Evolutionary conservation across 2,888 invertebrate species (phyloP), one percentile per base, ranked within the genome.

Genomic region (Amphipoea lucens): DNA sequence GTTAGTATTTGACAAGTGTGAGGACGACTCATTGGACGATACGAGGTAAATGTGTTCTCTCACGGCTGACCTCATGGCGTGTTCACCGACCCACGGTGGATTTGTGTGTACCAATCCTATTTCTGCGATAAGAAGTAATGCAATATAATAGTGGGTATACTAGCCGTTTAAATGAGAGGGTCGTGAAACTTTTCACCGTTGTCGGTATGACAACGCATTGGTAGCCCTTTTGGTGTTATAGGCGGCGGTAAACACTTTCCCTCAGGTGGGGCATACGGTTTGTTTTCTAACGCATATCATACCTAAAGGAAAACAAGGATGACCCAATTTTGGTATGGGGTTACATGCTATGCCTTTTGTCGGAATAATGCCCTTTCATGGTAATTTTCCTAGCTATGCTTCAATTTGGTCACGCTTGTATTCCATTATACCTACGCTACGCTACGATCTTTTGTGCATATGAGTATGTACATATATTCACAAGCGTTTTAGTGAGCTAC

Each of bases 1-100:
- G 88, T 86, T 89, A 90, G 89, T 85, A 80, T 87, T 90, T 83
- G 84, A 84, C 84, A 88, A 82, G 74, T 85, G 85, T 81, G 80
- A 69, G 79, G 79, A 80, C 86, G 84, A 88, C 81, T 81, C 82
- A 81, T 84, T 84, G 78, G 82, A 79, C 73, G 79, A 81, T 77
- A 80, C 83, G 85, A 80, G 68, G 74, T 73, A 75, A 81, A 88
- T 79, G 79, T 81, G 65, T 78, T 74, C 57, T 75, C 70, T 74
- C 71, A 57, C 57, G 40, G 74, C 69, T 87, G 85, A 84, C 81
- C 81, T 84, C 85, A 75, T 62, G 72, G 51, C 62, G 63, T 71
- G 71, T 74, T 79, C 69, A 66, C 60, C 63, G 73, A 82, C 79
- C 83, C 73, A 72, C 69, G 23, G 57, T 36, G 66, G 60, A 14